A percentile compares a stretch with the other conserved stretches of the same genome.
phyloP scores from a whole-genome alignment of 2,888 invertebrate species.

The Apamea monoglypha region DNA sequence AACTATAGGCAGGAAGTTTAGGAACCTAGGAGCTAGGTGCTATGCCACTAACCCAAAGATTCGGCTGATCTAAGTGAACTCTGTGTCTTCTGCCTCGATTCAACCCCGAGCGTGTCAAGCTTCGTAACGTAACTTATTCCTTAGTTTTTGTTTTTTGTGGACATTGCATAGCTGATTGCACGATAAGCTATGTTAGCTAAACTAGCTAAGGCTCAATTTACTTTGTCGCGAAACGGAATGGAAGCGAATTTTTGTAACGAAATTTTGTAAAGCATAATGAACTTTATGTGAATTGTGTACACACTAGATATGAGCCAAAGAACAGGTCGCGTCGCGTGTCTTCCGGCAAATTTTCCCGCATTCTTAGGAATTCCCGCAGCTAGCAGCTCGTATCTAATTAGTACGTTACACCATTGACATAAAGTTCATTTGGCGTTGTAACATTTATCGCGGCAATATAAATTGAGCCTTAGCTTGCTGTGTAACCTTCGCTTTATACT shows the following conservation, averaged over 20 bases:
- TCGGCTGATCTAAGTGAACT: neutral
- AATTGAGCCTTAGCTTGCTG: neutral
- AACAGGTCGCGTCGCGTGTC: neutral
- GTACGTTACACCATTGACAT: neutral
- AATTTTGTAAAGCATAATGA: neutral
- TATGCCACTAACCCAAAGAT: neutral
- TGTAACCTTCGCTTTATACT: neutral
- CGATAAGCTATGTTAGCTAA: neutral
- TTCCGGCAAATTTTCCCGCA: neutral
- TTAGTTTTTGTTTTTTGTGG: neutral
- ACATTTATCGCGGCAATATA: neutral
- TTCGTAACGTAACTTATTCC: neutral
- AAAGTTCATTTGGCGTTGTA: neutral
- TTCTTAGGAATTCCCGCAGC: neutral
- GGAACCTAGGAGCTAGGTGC: neutral
- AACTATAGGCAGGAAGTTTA: neutral
- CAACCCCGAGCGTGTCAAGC: too few species aligned
- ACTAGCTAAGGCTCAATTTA: neutral
- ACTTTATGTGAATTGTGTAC: neutral
- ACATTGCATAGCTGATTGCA: neutral
- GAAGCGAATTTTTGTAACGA: neutral
- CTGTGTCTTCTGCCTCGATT: neutral
- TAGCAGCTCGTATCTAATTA: neutral
- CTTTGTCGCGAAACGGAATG: neutral
- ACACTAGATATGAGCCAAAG: neutral